phyloP scores from a whole-genome alignment of 2,113 vertebrate genomes.

The Neoarius graeffei region DNA sequence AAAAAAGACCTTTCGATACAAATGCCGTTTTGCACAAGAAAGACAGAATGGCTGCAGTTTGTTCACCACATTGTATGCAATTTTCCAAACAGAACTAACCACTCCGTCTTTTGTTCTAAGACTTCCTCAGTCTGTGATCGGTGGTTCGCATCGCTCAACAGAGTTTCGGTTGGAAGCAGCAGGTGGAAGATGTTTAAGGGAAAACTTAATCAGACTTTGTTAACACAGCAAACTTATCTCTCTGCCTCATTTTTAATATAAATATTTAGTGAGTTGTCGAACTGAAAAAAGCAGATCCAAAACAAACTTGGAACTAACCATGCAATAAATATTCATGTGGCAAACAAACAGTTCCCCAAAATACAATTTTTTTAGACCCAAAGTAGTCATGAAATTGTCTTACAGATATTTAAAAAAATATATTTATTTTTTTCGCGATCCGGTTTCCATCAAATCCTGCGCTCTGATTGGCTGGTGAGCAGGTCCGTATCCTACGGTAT shows the following conservation, averaged over 20 bases:
- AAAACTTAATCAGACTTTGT: neutral
- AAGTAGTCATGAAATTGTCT: neutral
- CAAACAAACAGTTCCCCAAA: neutral
- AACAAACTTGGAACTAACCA: neutral
- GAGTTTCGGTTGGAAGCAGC: neutral
- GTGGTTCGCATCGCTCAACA: neutral
- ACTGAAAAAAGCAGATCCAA: neutral
- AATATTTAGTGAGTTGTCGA: neutral
- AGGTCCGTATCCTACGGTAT: too few relatives aligned
- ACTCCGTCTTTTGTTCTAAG: neutral
- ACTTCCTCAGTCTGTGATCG: neutral
- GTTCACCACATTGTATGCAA: neutral
- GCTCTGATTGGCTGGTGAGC: too few relatives aligned
- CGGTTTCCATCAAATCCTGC: too few relatives aligned
- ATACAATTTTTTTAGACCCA: neutral
- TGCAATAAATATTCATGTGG: neutral
- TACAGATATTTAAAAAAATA: too few relatives aligned
- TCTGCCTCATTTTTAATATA: neutral
- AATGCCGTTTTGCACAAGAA: neutral
- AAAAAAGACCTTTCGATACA: neutral
- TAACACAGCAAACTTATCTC: neutral
- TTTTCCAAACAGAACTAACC: constrained; percentile 13
- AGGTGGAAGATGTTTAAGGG: constrained; percentile 5
- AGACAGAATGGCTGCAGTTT: neutral
- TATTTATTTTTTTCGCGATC: too few relatives aligned